Evolutionary conservation across 37 sponge, comb jelly and placozoan species (phyloP).

Genomic region (Amphimedon queenslandica): DNA sequence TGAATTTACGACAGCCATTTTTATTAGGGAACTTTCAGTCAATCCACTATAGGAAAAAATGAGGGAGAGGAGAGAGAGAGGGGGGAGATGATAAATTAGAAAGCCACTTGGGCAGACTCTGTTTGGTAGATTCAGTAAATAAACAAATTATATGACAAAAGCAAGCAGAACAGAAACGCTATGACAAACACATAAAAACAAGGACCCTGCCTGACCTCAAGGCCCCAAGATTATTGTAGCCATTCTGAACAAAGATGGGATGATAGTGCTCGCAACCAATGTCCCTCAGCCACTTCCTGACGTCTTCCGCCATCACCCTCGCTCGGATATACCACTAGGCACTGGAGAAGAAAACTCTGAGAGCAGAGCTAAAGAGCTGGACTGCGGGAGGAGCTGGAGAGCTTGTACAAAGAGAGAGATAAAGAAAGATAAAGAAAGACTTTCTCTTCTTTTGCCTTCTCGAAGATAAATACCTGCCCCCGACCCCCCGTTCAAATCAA

Average conservation of each 20-base stretch:
- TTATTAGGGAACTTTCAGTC: constrained; percentile 7
- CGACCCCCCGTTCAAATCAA: no score
- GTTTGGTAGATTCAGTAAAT: not conserved
- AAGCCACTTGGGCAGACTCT: not conserved
- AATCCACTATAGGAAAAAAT: constrained; percentile 10
- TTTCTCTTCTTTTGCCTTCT: no score
- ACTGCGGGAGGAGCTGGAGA: constrained; percentile 10
- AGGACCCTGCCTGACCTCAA: constrained; percentile 15
- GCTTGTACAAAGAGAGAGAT: no score
- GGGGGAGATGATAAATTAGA: not conserved
- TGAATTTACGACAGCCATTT: constrained; percentile 27
- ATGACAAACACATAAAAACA: not conserved
- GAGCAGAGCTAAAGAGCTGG: constrained; percentile 2
- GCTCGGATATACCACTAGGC: not conserved
- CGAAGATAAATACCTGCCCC: no score
- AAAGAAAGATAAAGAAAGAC: no score
- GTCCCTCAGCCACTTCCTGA: constrained; percentile 25
- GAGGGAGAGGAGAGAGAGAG: not conserved
- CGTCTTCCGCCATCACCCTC: constrained; percentile 4
- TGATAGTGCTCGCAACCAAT: constrained; percentile 41
- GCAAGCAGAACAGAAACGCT: not conserved
- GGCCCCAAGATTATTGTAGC: constrained; percentile 21
- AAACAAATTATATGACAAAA: not conserved
- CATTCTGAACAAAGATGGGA: constrained; percentile 30
- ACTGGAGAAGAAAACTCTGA: not conserved